These are phyloP conservation scores for Ridgeia piscesae DNA, from an alignment of 1,140 invertebrate species.

Conservation along the genomic window DNA sequence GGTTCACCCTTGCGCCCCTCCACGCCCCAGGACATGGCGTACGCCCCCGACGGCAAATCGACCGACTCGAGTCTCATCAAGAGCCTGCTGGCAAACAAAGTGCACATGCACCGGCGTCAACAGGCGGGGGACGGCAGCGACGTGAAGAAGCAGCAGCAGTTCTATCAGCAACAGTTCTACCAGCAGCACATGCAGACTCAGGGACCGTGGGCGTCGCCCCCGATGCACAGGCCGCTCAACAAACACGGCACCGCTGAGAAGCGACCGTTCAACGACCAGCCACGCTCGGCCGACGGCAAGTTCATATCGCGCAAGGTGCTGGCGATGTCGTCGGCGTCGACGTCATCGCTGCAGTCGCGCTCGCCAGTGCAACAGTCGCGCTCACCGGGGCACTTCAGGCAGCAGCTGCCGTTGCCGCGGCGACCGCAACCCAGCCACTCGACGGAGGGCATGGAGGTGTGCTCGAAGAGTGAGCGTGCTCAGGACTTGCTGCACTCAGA, in stretches of 20 bases:
- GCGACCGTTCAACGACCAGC: not conserved
- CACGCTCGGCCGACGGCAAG: not conserved
- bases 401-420: not conserved
- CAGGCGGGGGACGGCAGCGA: conserved; percentile 21
- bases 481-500: not conserved
- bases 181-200: conserved; percentile 46
- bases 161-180: conserved; percentile 25
- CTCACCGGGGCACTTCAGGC: not conserved
- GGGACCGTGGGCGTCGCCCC: not conserved
- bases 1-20: not conserved
- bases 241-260: not conserved
- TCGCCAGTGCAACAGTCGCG: not conserved
- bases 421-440: not conserved
- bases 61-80: conserved; percentile 68
- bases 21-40: conserved; percentile 16
- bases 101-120: conserved; percentile 54
- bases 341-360: not conserved
- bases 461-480: not conserved
- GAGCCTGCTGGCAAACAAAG: conserved; percentile 82
- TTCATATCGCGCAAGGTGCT: not conserved
- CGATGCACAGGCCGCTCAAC: no score
- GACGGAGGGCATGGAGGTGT: not conserved
- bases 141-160: conserved; percentile 20
- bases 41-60: not conserved
- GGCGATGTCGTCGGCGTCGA: conserved; percentile 5